Conservation (phyloP, 2,797 vertebrate species). For the Spondyliosoma cantharus region DNA sequence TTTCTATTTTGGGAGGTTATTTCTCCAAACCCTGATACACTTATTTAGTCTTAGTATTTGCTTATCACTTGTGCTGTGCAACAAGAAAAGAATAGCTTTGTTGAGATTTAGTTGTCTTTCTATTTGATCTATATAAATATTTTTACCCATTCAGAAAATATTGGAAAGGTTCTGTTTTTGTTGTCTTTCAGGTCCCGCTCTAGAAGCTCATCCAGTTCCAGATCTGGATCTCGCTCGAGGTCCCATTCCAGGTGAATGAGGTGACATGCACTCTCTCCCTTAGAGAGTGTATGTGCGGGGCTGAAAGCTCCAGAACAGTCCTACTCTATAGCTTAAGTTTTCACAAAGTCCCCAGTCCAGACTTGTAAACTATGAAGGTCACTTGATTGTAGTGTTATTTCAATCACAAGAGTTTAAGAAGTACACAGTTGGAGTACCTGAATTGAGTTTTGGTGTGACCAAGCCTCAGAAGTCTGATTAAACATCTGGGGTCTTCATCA, state of each 20-base stretch:
- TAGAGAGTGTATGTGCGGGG: conserved; percentile 88
- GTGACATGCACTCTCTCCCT: conserved; percentile 92
- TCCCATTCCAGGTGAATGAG: conserved; percentile 99
- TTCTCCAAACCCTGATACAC: not conserved
- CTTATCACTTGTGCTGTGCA: not conserved
- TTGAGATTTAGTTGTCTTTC: not conserved
- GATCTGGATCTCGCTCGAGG: conserved; percentile 95
- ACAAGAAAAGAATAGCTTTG: not conserved
- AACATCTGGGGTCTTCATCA: conserved; percentile 63
- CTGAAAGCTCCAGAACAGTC: conserved; percentile 71
- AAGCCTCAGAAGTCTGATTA: conserved; percentile 35
- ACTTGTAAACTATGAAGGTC: not conserved
- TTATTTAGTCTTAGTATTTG: conserved; percentile 4
- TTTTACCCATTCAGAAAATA: conserved; percentile 73
- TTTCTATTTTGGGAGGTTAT: conserved; percentile 6
- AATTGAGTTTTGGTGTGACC: conserved; percentile 15
- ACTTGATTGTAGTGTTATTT: not conserved
- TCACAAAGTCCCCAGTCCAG: conserved; percentile 13
- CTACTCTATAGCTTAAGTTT: conserved; percentile 40
- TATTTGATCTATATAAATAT: not conserved
- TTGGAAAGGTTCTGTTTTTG: conserved; percentile 86
- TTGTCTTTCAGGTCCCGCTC: conserved; percentile 97
- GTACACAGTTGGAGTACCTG: not conserved
- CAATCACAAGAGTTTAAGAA: not conserved
- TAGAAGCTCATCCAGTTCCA: conserved; percentile 97